Evolutionary conservation across 2,113 vertebrate species (phyloP), one percentile per base, ranked within the genome.

Genomic region (Menidia beryllina): DNA sequence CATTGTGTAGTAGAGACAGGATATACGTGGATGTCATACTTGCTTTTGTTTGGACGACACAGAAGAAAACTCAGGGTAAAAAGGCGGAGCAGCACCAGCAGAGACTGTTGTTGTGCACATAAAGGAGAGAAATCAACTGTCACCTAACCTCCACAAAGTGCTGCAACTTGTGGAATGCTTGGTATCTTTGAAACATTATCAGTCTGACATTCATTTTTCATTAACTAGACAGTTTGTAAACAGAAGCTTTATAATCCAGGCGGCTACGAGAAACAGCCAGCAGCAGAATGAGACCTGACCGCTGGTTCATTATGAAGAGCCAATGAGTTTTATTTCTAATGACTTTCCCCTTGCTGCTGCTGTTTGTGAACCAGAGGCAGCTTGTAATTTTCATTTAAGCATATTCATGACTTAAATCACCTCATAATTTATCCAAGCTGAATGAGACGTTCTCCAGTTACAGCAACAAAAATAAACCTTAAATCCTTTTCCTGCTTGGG

Each of bases 361-460:
- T 48, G 53, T 71, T 82, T 77, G 67, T 24, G 39, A 52, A 52
- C 53, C 53, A 26, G 7, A 53, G 24, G 56, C 69, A 30, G 26
- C 12, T 51, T 41, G 41, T 69, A 26, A 50, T 78, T 72, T 72
- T 68, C 50, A 47, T 25, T 66, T 27, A 14, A 38, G 25, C 0
- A n/a, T 20, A 52, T 77, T 74, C 27, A 58, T 20, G 62, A 65
- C 11, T 66, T 69, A 54, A 58, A 72, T 66, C 68, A 73, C 57
- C 69, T 75, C 21, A 50, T 19, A 58, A 56, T 41, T 12, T 58
- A 52, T 25, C 52, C 43, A 50, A 64, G 62, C 53, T 49, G 30
- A 30, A 41, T 17, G 36, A 52, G 27, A 50, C 11, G 4, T 21
- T 55, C 74, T 25, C 48, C 25, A 1, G 36, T 41, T 60, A n/a